Evolutionary conservation across 2,113 vertebrate genomes (phyloP).

Genomic region (Phalacrocorax carbo): DNA sequence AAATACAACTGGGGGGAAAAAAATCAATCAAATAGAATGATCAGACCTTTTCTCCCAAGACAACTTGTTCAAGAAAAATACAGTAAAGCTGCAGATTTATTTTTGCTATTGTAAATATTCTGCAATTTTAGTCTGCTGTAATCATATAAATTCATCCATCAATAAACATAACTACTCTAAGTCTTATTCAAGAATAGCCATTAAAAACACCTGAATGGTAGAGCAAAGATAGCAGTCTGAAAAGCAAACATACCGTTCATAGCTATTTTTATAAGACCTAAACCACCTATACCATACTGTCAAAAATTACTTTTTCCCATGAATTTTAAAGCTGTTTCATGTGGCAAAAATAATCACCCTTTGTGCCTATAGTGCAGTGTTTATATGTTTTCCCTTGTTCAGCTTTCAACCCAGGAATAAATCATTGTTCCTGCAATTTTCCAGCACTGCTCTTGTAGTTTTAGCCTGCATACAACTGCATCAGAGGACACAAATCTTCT

Average conservation of each 20-base stretch:
- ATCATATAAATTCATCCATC: not conserved
- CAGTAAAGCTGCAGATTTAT: not conserved
- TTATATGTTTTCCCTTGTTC: slow-evolving; percentile 17
- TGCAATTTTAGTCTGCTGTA: not conserved
- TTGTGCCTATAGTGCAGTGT: not conserved
- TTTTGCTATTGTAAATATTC: not conserved
- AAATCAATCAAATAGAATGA: not conserved
- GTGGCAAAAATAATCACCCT: slow-evolving; percentile 46
- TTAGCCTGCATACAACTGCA: not conserved
- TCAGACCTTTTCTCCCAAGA: not conserved
- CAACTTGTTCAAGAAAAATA: slow-evolving; percentile 2
- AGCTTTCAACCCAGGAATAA: not conserved
- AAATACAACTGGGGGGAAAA: not conserved
- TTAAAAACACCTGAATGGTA: not conserved
- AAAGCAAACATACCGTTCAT: not conserved
- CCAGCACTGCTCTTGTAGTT: not conserved
- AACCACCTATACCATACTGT: not conserved
- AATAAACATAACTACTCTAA: not conserved
- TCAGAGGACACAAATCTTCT: not conserved
- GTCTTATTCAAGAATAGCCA: not conserved
- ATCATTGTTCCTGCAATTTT: not conserved
- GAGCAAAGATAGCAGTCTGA: not conserved
- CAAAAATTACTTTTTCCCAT: slow-evolving; percentile 15
- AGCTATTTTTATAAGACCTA: not conserved
- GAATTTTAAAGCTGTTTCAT: not conserved